Evolutionary conservation across 2,888 invertebrate genomes (phyloP).

Genomic region (Ectemnius continuus): DNA sequence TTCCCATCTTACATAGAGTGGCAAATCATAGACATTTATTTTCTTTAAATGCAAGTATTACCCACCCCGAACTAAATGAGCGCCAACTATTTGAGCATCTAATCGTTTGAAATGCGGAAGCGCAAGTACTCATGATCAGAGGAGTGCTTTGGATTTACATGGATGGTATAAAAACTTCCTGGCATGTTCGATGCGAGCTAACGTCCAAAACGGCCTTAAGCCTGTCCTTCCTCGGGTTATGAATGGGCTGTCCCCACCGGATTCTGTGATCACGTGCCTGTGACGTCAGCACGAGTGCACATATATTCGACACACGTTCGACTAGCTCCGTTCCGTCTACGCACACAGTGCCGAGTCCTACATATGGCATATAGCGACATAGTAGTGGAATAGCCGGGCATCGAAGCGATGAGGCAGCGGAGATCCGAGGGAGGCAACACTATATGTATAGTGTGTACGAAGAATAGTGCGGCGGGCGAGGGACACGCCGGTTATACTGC

Average conservation of each 20-base stretch:
- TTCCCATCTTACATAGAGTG: too few relatives aligned
- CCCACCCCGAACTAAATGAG: too few relatives aligned
- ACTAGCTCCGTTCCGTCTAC: slow-evolving; percentile 24
- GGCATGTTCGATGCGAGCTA: slow-evolving; percentile 53
- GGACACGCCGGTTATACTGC: not conserved
- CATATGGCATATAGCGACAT: not conserved
- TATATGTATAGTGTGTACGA: slow-evolving; percentile 2
- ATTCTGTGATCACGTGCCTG: slow-evolving; percentile 64
- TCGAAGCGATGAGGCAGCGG: not conserved
- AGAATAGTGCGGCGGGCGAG: slow-evolving; percentile 2
- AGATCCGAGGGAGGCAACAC: not conserved
- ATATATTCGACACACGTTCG: slow-evolving; percentile 52
- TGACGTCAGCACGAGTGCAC: slow-evolving; percentile 62
- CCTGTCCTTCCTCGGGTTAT: slow-evolving; percentile 75
- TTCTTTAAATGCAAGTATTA: too few relatives aligned
- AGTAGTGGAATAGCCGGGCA: slow-evolving; percentile 6
- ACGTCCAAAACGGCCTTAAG: slow-evolving; percentile 70
- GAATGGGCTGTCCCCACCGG: slow-evolving; percentile 69
- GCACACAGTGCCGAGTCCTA: slow-evolving; percentile 16
- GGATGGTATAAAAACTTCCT: slow-evolving; percentile 11
- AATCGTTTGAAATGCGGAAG: not conserved
- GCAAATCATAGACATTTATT: too few relatives aligned
- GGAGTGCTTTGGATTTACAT: not conserved
- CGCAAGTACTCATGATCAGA: not conserved
- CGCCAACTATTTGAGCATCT: too few relatives aligned